phyloP scores from a whole-genome alignment of 1,140 invertebrate species.

The Pollicipes pollicipes region DNA sequence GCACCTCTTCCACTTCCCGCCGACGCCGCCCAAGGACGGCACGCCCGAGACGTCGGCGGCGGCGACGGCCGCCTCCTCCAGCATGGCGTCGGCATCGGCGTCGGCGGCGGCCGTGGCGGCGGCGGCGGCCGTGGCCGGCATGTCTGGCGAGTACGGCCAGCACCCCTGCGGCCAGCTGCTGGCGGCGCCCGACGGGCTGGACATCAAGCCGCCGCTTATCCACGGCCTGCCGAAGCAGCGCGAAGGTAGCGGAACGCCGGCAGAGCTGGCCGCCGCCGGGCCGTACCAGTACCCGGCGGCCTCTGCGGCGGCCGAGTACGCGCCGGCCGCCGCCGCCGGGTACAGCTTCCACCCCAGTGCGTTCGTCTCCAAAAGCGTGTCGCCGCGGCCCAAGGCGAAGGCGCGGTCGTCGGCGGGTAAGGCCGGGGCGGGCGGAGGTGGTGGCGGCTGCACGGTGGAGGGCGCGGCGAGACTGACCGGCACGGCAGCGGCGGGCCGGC shows the following conservation, averaged over 20 bases:
- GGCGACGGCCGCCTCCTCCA: neutral
- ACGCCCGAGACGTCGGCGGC: neutral
- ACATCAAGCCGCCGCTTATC: neutral
- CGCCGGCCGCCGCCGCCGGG: too few relatives aligned
- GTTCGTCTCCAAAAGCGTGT: neutral
- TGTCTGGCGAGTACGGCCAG: neutral
- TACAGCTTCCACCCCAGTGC: neutral
- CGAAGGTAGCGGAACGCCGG: neutral
- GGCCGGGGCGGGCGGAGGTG: too few relatives aligned
- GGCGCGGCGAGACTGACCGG: neutral
- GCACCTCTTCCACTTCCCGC: neutral
- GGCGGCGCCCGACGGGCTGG: neutral
- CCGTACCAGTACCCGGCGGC: neutral
- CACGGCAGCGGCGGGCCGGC: too few relatives aligned
- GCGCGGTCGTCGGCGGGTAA: neutral
- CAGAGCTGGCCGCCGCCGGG: neutral
- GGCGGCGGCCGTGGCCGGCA: neutral
- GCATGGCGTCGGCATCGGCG: neutral
- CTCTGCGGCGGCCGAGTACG: neutral
- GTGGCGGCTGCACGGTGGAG: neutral
- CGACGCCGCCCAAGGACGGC: conserved; percentile 3
- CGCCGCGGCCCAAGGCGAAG: neutral
- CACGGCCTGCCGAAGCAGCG: neutral
- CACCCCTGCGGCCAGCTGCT: neutral
- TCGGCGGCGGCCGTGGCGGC: neutral